These are phyloP conservation scores for Apomyelois bistriatella DNA, from an alignment of 2,888 invertebrate genomes.

Conservation along the genomic window DNA sequence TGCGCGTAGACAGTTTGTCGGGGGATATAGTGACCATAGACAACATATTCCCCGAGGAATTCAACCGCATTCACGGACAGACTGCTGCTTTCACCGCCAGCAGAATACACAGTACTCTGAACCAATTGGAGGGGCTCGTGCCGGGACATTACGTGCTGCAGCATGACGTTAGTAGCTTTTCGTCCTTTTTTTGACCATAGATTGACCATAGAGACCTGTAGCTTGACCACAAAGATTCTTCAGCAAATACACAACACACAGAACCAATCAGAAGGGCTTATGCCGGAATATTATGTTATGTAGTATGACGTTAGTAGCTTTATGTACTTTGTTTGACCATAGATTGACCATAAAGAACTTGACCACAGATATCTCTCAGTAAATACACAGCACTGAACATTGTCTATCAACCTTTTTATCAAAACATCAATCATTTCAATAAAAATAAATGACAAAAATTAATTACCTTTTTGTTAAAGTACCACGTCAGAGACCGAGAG, in stretches of 20 bases:
- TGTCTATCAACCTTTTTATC: no score
- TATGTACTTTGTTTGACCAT: neutral
- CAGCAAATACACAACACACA: slow-evolving; percentile 33
- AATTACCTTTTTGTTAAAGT: no score
- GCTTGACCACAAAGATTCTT: no score
- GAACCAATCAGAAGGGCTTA: slow-evolving; percentile 44
- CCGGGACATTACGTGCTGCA: slow-evolving; percentile 53
- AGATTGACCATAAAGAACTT: no score
- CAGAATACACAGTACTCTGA: slow-evolving; percentile 33
- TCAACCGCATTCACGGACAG: slow-evolving; percentile 20
- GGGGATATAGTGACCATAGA: slow-evolving; percentile 52
- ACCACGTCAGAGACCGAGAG: no score
- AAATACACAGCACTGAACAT: slow-evolving; percentile 34
- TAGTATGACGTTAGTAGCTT: slow-evolving; percentile 46
- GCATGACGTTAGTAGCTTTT: slow-evolving; percentile 44
- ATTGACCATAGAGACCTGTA: no score
- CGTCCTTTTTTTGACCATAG: neutral
- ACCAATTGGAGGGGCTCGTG: slow-evolving; percentile 46
- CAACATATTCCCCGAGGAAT: slow-evolving; percentile 15
- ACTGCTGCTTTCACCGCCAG: slow-evolving; percentile 19
- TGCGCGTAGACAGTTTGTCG: slow-evolving; percentile 45
- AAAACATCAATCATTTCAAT: no score
- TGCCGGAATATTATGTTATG: slow-evolving; percentile 53
- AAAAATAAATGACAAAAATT: no score
- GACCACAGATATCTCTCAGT: no score